These are phyloP conservation scores for Corydoras sp. DNA, from an alignment of 2,113 vertebrate genomes.

Conservation along the genomic window DNA sequence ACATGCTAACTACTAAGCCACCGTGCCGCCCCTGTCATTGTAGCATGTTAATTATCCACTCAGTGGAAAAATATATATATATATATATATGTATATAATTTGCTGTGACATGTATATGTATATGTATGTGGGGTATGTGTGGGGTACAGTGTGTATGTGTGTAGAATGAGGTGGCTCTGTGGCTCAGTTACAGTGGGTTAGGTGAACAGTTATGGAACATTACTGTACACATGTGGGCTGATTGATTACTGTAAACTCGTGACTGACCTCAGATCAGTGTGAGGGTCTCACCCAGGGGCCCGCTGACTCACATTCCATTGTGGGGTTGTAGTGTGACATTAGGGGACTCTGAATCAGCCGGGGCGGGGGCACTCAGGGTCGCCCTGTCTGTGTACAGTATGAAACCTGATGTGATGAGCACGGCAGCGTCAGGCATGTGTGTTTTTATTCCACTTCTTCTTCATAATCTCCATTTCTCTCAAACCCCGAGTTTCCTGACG, in stretches of 20 bases:
- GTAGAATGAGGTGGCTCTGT: not conserved
- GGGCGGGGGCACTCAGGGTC: too few relatives aligned
- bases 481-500: not conserved
- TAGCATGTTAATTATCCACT: too few relatives aligned
- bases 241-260: not conserved
- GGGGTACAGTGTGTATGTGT: not conserved
- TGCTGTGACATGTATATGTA: too few relatives aligned
- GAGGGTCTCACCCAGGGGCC: slow-evolving; percentile 16
- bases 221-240: slow-evolving; percentile 4
- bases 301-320: slow-evolving; percentile 17
- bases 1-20: too few relatives aligned
- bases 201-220: not conserved
- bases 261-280: not conserved
- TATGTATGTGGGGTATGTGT: too few relatives aligned
- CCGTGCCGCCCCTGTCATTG: too few relatives aligned
- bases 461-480: not conserved
- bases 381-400: slow-evolving; percentile 3
- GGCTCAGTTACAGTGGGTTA: not conserved
- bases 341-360: not conserved
- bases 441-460: not conserved
- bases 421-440: not conserved
- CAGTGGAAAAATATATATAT: too few relatives aligned
- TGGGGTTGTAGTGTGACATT: not conserved
- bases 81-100: too few relatives aligned
- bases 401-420: not conserved